Conservation (phyloP, 2,113 vertebrate species). For the Todiramphus saurophagus region DNA sequence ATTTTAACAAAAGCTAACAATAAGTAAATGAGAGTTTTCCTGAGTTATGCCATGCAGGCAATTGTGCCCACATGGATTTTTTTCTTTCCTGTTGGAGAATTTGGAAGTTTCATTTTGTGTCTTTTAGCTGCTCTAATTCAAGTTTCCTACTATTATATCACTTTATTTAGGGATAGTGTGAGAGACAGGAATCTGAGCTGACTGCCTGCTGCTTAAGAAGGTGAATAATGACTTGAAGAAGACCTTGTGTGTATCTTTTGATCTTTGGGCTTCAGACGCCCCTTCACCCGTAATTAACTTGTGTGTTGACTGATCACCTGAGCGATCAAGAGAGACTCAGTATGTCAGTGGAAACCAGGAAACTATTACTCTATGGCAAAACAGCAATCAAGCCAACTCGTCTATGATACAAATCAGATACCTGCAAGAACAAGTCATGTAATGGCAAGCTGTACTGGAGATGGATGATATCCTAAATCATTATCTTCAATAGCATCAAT, state of each 20-base stretch:
- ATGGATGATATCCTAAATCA: conserved; percentile 65
- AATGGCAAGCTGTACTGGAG: conserved; percentile 38
- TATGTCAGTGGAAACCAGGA: conserved; percentile 45
- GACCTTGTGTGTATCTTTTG: conserved; percentile 40
- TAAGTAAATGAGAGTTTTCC: background rate
- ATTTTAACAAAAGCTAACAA: background rate
- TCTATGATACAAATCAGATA: conserved; percentile 59
- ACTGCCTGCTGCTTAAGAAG: conserved; percentile 21
- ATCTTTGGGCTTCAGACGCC: conserved; percentile 51
- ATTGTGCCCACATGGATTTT: rapidly evolving
- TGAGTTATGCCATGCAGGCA: background rate
- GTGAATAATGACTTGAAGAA: conserved; percentile 59
- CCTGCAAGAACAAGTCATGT: conserved; percentile 38
- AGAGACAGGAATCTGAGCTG: background rate
- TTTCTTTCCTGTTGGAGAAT: background rate
- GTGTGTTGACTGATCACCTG: conserved; percentile 58
- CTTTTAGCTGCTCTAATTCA: background rate
- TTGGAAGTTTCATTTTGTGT: rapidly evolving
- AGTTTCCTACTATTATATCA: background rate
- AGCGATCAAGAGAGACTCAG: conserved; percentile 44
- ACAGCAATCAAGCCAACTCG: conserved; percentile 39
- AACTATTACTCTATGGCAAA: conserved; percentile 53
- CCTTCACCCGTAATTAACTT: conserved; percentile 61
- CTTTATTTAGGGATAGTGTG: background rate
- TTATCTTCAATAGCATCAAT: conserved; percentile 51